Conservation (phyloP, 37 sponge, comb jelly and placozoan species). For the Bolinopsis microptera region DNA sequence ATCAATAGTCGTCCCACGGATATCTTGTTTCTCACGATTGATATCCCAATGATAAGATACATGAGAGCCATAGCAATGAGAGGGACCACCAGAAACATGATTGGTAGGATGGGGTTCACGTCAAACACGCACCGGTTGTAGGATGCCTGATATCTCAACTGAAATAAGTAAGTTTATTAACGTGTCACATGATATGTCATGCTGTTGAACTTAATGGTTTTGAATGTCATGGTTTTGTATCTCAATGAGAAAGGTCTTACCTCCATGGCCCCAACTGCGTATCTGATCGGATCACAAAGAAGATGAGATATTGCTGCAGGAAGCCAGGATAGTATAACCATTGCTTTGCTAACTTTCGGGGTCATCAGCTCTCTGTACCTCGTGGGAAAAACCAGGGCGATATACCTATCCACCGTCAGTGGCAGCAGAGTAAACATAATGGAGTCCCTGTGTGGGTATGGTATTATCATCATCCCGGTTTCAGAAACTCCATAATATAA, state of each 20-base stretch:
- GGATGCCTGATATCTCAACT: neutral
- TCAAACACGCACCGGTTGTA: constrained; percentile 8
- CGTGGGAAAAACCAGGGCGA: constrained; percentile 10
- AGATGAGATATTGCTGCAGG: neutral
- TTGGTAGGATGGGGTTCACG: neutral
- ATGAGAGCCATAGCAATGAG: neutral
- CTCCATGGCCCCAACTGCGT: neutral
- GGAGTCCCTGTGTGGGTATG: constrained; percentile 46
- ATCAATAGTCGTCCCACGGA: neutral
- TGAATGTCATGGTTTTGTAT: too few relatives aligned
- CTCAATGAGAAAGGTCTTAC: too few relatives aligned
- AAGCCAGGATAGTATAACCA: constrained; percentile 2
- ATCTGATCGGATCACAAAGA: neutral
- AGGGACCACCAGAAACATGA: neutral
- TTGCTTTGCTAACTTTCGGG: neutral
- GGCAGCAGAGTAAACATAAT: constrained; percentile 17
- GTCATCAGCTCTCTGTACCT: constrained; percentile 10
- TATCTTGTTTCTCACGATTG: constrained; percentile 36
- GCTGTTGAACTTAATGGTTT: too few relatives aligned
- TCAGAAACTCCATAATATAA: too few relatives aligned
- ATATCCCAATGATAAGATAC: neutral
- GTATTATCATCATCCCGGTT: too few relatives aligned
- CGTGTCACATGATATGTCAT: too few relatives aligned
- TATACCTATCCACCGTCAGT: constrained; percentile 26
- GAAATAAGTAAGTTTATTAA: too few relatives aligned